Conservation (phyloP, 37 sponge, comb jelly and placozoan species). For the Ianthella basta region DNA sequence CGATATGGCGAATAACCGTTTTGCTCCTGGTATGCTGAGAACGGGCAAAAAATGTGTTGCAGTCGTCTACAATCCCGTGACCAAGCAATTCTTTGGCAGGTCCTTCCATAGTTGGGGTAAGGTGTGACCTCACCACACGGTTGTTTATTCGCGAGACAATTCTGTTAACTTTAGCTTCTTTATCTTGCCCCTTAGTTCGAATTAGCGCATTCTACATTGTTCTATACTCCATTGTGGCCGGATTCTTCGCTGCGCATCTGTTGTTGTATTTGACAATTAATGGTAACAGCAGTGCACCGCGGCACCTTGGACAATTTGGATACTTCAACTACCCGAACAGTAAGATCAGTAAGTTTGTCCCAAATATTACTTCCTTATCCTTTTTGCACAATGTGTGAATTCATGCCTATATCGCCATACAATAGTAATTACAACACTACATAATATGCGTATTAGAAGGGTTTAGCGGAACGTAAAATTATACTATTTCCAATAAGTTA, state of each 20-base stretch:
- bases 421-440: too few relatives aligned
- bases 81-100: constrained; percentile 60
- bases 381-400: background rate
- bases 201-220: constrained; percentile 41
- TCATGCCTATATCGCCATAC: too few relatives aligned
- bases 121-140: background rate
- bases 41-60: too few relatives aligned
- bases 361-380: background rate
- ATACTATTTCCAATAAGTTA: too few relatives aligned
- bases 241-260: constrained; percentile 58
- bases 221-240: constrained; percentile 45
- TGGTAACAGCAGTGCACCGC: constrained; percentile 14
- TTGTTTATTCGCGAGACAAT: background rate
- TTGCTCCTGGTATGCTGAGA: too few relatives aligned
- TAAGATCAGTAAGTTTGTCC: constrained; percentile 50
- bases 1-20: too few relatives aligned
- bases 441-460: too few relatives aligned
- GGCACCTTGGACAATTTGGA: constrained; percentile 69
- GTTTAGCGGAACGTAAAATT: too few relatives aligned
- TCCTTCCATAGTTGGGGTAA: constrained; percentile 67
- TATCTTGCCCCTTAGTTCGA: constrained; percentile 27
- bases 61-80: constrained; percentile 52
- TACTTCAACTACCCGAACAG: constrained; percentile 78
- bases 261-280: constrained; percentile 32
- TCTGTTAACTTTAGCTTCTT: background rate